Evolutionary conservation across 2,113 vertebrate genomes (phyloP).

Genomic region (Jaculus jaculus): DNA sequence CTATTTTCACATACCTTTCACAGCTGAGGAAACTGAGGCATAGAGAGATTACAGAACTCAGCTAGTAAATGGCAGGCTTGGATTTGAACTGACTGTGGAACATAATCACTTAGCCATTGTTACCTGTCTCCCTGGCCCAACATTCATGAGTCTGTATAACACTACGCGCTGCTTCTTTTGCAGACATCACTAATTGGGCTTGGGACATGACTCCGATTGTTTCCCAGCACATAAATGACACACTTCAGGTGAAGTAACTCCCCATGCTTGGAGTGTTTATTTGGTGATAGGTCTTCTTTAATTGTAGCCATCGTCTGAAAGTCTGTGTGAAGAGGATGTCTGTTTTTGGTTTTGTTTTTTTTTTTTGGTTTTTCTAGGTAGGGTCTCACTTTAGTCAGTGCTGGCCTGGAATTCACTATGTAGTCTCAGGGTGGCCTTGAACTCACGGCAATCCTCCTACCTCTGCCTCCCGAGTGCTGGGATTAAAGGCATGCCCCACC

Average conservation of each 20-base stretch:
- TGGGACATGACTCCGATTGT: neutral
- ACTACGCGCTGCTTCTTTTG: neutral
- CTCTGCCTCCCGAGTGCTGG: no score
- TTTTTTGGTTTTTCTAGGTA: no score
- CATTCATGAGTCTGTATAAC: fast-evolving
- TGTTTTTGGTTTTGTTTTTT: neutral
- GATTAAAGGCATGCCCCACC: no score
- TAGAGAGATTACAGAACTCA: neutral
- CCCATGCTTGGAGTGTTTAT: neutral
- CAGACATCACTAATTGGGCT: neutral
- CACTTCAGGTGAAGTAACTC: neutral
- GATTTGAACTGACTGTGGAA: neutral
- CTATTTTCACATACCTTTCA: neutral
- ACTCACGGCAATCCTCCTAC: no score
- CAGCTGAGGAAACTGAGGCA: neutral
- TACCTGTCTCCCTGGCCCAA: neutral
- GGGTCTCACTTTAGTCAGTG: no score
- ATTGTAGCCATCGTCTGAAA: neutral
- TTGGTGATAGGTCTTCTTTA: neutral
- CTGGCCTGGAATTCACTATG: no score
- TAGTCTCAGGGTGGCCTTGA: no score
- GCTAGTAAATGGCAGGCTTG: neutral
- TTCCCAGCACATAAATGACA: neutral
- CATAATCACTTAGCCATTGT: neutral
- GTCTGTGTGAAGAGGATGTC: neutral